Evolutionary conservation across 2,888 invertebrate species (phyloP).

Genomic region (Ctena decussata): DNA sequence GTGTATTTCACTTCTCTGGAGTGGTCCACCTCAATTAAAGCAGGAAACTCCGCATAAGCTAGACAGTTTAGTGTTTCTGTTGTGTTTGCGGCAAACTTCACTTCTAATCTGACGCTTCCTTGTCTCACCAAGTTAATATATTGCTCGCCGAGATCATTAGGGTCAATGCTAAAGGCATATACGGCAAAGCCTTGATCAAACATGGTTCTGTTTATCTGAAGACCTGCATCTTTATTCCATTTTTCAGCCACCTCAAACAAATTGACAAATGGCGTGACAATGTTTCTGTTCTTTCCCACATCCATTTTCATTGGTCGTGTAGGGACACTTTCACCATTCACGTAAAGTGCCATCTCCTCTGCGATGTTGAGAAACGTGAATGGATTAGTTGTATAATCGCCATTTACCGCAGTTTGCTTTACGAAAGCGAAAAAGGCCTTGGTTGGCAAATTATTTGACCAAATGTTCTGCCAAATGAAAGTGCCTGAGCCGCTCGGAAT

Average conservation of each 20-base stretch:
- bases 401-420: neutral
- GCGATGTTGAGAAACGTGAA: slow-evolving; percentile 32
- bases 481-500: slow-evolving; percentile 15
- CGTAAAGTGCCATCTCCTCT: slow-evolving; percentile 22
- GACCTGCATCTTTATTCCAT: slow-evolving; percentile 33
- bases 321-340: slow-evolving; percentile 32
- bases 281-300: slow-evolving; percentile 11
- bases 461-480: neutral
- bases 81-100: slow-evolving; percentile 20
- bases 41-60: slow-evolving; percentile 18
- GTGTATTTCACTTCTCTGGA: slow-evolving; percentile 18
- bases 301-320: slow-evolving; percentile 31
- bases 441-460: neutral
- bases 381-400: slow-evolving; percentile 13
- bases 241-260: slow-evolving; percentile 30
- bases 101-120: slow-evolving; percentile 29
- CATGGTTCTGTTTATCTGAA: slow-evolving; percentile 2
- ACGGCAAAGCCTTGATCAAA: slow-evolving; percentile 27
- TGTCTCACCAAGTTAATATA: slow-evolving; percentile 20
- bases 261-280: slow-evolving; percentile 20
- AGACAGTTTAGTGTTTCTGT: slow-evolving; percentile 17
- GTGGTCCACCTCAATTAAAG: slow-evolving; percentile 19
- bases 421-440: neutral
- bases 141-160: slow-evolving; percentile 10
- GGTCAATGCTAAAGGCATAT: slow-evolving; percentile 22